A percentile compares a stretch with the other conserved stretches of the same genome.
These are phyloP conservation scores for Sciurus niger DNA, from an alignment of 2,113 vertebrate genomes.

Conservation along the genomic window DNA sequence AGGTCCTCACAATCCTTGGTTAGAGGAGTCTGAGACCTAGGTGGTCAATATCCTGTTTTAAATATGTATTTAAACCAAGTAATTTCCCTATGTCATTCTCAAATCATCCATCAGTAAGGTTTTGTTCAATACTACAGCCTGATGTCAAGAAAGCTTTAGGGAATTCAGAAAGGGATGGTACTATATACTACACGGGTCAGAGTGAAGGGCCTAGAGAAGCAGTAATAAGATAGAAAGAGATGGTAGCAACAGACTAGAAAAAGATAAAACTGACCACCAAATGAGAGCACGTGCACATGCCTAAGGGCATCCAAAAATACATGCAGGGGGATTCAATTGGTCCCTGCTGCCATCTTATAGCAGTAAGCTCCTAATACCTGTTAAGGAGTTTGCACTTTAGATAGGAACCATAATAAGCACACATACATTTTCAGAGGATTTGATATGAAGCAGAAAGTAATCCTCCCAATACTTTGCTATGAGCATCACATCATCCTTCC, in stretches of 20 bases:
- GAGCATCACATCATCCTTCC: background rate
- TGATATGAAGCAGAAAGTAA: background rate
- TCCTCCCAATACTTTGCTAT: background rate
- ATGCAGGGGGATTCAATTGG: background rate
- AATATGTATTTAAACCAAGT: slow-evolving; percentile 1
- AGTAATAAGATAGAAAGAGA: background rate
- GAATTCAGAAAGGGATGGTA: background rate
- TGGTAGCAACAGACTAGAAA: background rate
- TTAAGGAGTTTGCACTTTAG: background rate
- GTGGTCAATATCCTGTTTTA: background rate
- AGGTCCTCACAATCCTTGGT: background rate
- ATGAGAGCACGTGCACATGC: background rate
- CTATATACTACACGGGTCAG: background rate
- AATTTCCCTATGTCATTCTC: background rate
- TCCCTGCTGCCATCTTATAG: background rate
- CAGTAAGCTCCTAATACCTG: background rate
- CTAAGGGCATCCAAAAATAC: background rate
- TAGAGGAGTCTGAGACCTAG: background rate
- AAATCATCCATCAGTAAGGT: background rate
- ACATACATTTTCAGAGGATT: background rate
- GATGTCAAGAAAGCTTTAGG: background rate
- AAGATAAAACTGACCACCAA: background rate
- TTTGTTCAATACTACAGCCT: background rate
- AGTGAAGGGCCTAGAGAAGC: background rate
- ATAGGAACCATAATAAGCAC: background rate